phyloP scores from a whole-genome alignment of 30 jellyfish, hydroid and myxozoan genomes.

The Euphysa ruthae region DNA sequence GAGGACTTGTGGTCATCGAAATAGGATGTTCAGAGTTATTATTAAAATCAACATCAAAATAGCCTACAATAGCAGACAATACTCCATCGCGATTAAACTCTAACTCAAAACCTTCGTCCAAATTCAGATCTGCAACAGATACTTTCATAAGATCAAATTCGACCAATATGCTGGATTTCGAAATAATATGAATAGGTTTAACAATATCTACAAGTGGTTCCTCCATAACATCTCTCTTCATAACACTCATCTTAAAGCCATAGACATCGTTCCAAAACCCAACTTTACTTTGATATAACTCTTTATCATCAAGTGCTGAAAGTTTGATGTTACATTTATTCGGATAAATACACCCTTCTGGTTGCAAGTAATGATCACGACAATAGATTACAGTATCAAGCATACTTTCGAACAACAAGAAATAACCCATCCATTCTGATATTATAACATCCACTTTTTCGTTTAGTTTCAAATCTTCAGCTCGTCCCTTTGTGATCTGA shows the following conservation, averaged over 20 bases:
- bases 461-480: slow-evolving; percentile 47
- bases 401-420: slow-evolving; percentile 89
- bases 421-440: slow-evolving; percentile 99
- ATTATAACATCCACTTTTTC: slow-evolving; percentile 72
- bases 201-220: slow-evolving; percentile 71
- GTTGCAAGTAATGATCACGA: slow-evolving; percentile 51
- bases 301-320: slow-evolving; percentile 56
- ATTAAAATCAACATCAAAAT: slow-evolving; percentile 63
- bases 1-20: slow-evolving; percentile 63
- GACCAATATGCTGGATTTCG: slow-evolving; percentile 43
- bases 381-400: slow-evolving; percentile 63
- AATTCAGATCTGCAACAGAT: slow-evolving; percentile 39
- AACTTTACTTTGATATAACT: slow-evolving; percentile 39
- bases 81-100: slow-evolving; percentile 15
- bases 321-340: slow-evolving; percentile 50
- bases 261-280: slow-evolving; percentile 83
- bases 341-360: slow-evolving; percentile 61
- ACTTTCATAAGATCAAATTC: slow-evolving; percentile 49
- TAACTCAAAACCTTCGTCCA: slow-evolving; percentile 38
- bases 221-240: slow-evolving; percentile 55
- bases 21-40: slow-evolving; percentile 19
- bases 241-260: slow-evolving; percentile 72
- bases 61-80: slow-evolving; percentile 72
- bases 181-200: slow-evolving; percentile 10
- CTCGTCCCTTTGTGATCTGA: slow-evolving; percentile 50